Conservation (phyloP, 1,140 invertebrate species). For the Monochamus saltuarius region DNA sequence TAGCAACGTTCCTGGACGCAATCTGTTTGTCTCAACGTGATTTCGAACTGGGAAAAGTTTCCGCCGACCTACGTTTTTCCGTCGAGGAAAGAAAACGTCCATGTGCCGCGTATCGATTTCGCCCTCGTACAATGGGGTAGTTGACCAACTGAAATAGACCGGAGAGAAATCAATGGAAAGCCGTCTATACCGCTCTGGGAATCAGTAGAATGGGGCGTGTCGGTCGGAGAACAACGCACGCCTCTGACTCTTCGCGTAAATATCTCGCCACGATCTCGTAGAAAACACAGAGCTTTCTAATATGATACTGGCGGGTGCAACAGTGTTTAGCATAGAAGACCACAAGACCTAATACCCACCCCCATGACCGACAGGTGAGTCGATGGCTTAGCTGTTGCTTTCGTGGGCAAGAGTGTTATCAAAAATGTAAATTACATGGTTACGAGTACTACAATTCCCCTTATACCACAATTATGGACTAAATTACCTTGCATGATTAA, state of each 20-base stretch:
- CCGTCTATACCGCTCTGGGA: slow-evolving; percentile 31
- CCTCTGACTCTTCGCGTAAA: slow-evolving; percentile 13
- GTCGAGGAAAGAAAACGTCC: not conserved
- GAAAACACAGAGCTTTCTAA: not conserved
- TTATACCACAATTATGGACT: no score
- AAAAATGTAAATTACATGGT: no score
- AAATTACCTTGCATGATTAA: no score
- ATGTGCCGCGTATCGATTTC: slow-evolving; percentile 28
- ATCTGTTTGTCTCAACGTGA: no score
- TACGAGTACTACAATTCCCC: no score
- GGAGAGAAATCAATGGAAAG: slow-evolving; percentile 33
- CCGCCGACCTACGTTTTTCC: no score
- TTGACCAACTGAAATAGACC: slow-evolving; percentile 35
- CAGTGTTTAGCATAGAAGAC: slow-evolving; percentile 1
- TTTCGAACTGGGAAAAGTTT: no score
- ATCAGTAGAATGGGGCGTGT: slow-evolving; percentile 43
- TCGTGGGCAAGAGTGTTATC: no score
- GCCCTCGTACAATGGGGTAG: slow-evolving; percentile 32
- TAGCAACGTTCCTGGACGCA: no score
- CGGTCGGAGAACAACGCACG: slow-evolving; percentile 29
- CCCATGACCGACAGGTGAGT: no score
- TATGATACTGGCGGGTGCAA: not conserved
- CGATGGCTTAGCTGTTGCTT: no score
- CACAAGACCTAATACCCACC: slow-evolving; percentile 4
- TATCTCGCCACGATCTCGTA: slow-evolving; percentile 7